These are phyloP conservation scores for Drosophila yakuba DNA, from an alignment of 1,140 invertebrate species.

Conservation along the genomic window DNA sequence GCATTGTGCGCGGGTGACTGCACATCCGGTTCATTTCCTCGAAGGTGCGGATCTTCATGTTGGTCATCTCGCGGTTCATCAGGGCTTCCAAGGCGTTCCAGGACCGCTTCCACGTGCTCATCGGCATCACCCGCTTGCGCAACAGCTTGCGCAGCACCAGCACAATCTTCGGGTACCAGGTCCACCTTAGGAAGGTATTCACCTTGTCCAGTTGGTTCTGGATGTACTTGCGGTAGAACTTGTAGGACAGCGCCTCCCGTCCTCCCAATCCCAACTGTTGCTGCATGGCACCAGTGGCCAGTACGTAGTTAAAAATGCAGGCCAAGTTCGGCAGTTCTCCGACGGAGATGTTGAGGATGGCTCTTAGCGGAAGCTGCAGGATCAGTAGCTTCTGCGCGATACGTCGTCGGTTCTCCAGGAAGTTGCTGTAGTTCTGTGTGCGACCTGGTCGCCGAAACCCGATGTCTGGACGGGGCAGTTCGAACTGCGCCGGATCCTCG, in stretches of 20 bases:
- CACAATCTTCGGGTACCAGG: conserved; percentile 85
- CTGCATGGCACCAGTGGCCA: conserved; percentile 84
- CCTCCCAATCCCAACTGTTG: conserved; percentile 84
- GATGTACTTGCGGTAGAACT: conserved; percentile 76
- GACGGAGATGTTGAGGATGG: conserved; percentile 86
- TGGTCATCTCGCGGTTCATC: conserved; percentile 86
- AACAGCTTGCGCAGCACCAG: conserved; percentile 74
- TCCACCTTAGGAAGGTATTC: conserved; percentile 72
- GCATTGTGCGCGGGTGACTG: conserved; percentile 81
- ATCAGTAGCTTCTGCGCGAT: conserved; percentile 86
- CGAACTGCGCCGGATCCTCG: conserved; percentile 68
- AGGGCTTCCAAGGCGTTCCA: conserved; percentile 84
- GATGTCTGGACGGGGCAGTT: conserved; percentile 57
- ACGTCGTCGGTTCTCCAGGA: conserved; percentile 86
- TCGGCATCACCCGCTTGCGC: conserved; percentile 73
- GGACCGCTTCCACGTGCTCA: conserved; percentile 56
- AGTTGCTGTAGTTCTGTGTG: conserved; percentile 87
- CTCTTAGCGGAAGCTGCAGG: conserved; percentile 87
- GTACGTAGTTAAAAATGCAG: conserved; percentile 76
- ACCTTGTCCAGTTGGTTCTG: conserved; percentile 84
- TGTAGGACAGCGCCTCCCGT: conserved; percentile 69
- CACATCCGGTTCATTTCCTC: conserved; percentile 85
- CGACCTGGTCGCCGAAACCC: conserved; percentile 84
- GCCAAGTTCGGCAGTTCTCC: conserved; percentile 85
- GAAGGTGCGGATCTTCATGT: conserved; percentile 85